phyloP scores from a whole-genome alignment of 2,113 vertebrate genomes.

The Halcyon senegalensis region DNA sequence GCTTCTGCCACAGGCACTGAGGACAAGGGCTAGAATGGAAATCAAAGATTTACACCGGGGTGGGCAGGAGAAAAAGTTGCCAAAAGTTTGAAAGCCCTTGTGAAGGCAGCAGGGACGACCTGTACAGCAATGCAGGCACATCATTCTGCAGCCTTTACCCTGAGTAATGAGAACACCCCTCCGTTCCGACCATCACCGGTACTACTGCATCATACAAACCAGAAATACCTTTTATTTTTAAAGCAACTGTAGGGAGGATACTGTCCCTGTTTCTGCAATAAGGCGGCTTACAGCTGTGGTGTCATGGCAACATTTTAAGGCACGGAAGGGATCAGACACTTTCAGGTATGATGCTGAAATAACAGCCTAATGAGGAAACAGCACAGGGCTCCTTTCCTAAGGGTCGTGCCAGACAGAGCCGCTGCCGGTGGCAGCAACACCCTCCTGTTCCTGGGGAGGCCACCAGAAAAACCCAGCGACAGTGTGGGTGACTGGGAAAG shows the following conservation, averaged over 20 bases:
- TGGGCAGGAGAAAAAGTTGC: not conserved
- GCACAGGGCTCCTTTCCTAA: not conserved
- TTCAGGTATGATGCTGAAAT: not conserved
- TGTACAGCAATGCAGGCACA: not conserved
- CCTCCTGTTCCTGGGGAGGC: not conserved
- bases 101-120: not conserved
- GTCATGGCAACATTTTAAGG: not conserved
- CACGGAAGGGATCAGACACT: not conserved
- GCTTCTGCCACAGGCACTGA: not conserved
- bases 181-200: not conserved
- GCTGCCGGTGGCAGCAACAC: not conserved
- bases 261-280: not conserved
- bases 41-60: not conserved
- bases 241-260: not conserved
- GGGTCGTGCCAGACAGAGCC: not conserved
- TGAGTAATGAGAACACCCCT: not conserved
- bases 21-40: not conserved
- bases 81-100: not conserved
- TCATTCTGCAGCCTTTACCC: not conserved
- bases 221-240: not conserved
- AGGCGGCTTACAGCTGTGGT: not conserved
- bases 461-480: not conserved
- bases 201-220: not conserved
- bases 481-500: not conserved
- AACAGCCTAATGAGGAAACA: not conserved